A percentile compares a stretch with the other conserved stretches of the same genome.
phyloP scores from a whole-genome alignment of 2,797 vertebrate genomes.

The Artibeus jamaicensis region DNA sequence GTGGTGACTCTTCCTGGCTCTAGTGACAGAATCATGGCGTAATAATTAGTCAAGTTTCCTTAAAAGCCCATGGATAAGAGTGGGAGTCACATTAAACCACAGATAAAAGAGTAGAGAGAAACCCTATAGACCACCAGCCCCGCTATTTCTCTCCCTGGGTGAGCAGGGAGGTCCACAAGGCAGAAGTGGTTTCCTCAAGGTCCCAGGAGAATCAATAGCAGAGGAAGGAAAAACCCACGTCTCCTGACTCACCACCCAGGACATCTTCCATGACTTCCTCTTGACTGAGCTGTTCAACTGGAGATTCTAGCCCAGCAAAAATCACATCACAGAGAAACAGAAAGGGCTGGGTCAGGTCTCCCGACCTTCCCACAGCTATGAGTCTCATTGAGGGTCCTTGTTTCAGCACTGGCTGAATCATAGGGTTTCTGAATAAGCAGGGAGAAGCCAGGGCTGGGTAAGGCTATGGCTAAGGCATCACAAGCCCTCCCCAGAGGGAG shows the following conservation, averaged over 20 bases:
- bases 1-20: background rate
- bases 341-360: background rate
- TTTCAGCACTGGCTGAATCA: background rate
- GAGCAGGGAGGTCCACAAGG: background rate
- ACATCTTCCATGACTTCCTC: background rate
- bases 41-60: background rate
- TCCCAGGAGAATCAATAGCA: background rate
- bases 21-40: background rate
- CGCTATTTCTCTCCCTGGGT: background rate
- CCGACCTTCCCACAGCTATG: background rate
- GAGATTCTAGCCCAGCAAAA: background rate
- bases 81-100: background rate
- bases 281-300: background rate
- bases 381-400: background rate
- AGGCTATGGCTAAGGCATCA: background rate
- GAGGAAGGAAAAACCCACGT: background rate
- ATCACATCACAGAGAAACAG: background rate
- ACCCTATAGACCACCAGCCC: background rate
- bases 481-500: background rate
- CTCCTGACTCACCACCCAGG: background rate
- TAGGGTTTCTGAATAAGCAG: background rate
- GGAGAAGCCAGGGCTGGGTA: background rate
- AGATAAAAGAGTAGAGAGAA: background rate
- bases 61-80: background rate
- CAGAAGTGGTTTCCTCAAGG: background rate